phyloP scores from a whole-genome alignment of 1,140 invertebrate species.

The Brachionus manjavacas region DNA sequence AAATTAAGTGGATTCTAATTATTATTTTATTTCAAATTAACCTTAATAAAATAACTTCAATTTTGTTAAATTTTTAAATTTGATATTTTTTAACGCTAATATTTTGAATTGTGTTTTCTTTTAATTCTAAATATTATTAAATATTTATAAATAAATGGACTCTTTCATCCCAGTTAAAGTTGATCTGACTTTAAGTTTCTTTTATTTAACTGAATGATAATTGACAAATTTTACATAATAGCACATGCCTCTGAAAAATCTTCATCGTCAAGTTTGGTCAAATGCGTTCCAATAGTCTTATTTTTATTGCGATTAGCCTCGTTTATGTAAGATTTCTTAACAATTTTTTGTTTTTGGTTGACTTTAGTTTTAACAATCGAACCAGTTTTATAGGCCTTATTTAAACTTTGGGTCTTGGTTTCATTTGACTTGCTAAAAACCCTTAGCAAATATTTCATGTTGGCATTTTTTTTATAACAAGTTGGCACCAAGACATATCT shows the following conservation, averaged over 20 bases:
- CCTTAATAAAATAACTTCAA: no score
- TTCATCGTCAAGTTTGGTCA: background rate
- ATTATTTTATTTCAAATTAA: no score
- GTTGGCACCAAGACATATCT: background rate
- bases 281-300: constrained; percentile 4
- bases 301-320: background rate
- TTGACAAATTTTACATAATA: background rate
- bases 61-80: no score
- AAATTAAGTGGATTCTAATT: no score
- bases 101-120: no score
- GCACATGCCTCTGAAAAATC: background rate
- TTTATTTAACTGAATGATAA: no score
- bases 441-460: constrained; percentile 38
- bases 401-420: background rate
- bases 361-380: background rate
- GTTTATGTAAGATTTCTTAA: background rate
- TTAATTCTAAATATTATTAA: no score
- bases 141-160: no score
- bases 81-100: no score
- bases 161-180: no score
- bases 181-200: no score
- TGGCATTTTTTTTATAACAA: constrained; percentile 19
- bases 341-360: background rate
- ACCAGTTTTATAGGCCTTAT: background rate
- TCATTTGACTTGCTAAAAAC: background rate